Conservation (phyloP, 2,797 vertebrate species). For the Peromyscus nudipes region DNA sequence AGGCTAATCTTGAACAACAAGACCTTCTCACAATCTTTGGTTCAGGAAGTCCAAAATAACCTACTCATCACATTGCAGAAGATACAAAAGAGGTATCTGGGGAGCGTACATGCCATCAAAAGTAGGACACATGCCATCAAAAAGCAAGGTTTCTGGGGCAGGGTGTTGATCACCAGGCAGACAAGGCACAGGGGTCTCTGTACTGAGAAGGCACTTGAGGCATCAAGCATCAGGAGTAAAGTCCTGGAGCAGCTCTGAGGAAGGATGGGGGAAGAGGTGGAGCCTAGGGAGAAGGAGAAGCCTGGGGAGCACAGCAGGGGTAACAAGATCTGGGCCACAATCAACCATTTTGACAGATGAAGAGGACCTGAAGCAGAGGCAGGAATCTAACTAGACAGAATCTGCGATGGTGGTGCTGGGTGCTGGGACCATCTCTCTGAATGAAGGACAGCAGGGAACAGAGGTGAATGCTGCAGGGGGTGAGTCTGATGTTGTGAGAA, state of each 20-base stretch:
- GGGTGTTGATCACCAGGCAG: background rate
- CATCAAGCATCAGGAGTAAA: background rate
- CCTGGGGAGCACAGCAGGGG: background rate
- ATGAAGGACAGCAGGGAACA: background rate
- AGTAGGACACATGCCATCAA: background rate
- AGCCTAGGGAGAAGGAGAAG: background rate
- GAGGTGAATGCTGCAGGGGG: rapidly evolving
- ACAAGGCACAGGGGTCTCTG: background rate
- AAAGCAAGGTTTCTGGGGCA: background rate
- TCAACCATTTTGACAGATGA: background rate
- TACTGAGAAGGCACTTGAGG: background rate
- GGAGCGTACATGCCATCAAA: background rate
- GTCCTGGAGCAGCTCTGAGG: background rate
- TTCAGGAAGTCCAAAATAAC: background rate
- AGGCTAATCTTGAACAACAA: background rate
- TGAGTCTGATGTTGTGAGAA: background rate
- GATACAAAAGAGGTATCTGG: background rate
- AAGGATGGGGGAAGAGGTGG: background rate
- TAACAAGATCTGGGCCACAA: background rate
- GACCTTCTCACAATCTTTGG: background rate
- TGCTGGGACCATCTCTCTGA: background rate
- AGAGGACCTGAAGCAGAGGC: background rate
- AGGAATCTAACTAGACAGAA: background rate
- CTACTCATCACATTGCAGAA: background rate
- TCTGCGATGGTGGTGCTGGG: background rate